Conservation (phyloP, 1,140 invertebrate species). For the Aleiodes sp. region DNA sequence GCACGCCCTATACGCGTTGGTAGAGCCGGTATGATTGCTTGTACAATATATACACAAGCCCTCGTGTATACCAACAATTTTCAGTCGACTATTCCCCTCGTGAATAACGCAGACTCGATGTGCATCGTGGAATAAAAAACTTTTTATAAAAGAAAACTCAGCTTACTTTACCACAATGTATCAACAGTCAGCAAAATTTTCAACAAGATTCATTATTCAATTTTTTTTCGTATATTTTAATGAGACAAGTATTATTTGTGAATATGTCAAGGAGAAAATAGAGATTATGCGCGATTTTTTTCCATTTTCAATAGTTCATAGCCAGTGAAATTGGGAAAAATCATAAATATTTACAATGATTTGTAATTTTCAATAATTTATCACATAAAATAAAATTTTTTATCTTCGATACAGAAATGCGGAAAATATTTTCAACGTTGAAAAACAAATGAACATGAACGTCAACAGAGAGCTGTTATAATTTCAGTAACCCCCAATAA, state of each 20-base stretch:
- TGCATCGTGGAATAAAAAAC: not conserved
- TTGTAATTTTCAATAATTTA: too few species aligned
- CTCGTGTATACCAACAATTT: conserved; percentile 13
- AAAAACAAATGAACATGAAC: not conserved
- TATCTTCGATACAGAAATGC: not conserved
- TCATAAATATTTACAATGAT: too few species aligned
- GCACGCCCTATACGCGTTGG: not conserved
- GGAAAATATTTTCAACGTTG: not conserved
- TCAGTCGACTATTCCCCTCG: not conserved
- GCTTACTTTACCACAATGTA: not conserved
- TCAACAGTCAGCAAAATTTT: conserved; percentile 11
- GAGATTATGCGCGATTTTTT: too few species aligned
- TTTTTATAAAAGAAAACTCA: not conserved
- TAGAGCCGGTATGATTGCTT: not conserved
- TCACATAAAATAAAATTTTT: too few species aligned
- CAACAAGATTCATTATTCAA: too few species aligned
- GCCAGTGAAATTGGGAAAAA: too few species aligned
- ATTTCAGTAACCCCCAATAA: conserved; percentile 30
- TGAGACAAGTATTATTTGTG: too few species aligned
- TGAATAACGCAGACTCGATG: conserved; percentile 3
- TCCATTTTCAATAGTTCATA: too few species aligned
- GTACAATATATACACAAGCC: conserved; percentile 1
- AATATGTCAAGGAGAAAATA: too few species aligned
- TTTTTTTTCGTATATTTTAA: too few species aligned
- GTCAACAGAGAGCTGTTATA: conserved; percentile 20